phyloP scores from a whole-genome alignment of 2,888 invertebrate species.

The Cheiracanthium punctorium region DNA sequence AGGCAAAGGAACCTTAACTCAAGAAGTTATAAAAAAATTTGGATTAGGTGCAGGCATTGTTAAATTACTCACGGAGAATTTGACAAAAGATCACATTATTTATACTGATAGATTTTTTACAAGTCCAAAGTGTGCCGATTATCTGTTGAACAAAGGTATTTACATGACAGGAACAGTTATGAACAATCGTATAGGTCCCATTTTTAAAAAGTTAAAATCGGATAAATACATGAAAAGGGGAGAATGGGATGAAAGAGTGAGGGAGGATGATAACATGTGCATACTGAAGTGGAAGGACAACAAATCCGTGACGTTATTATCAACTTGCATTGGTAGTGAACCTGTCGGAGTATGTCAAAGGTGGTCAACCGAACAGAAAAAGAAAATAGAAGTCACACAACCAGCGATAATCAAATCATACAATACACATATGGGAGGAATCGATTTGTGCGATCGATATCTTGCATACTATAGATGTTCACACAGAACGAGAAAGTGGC shows the following conservation, averaged over 20 bases:
- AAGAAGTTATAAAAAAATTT: too few relatives aligned
- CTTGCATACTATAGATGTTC: not conserved
- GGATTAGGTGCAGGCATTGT: too few relatives aligned
- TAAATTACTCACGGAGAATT: too few relatives aligned
- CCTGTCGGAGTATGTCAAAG: not conserved
- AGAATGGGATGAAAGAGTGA: slow-evolving; percentile 1
- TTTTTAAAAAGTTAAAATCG: too few relatives aligned
- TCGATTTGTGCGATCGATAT: not conserved
- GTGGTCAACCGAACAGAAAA: slow-evolving; percentile 18
- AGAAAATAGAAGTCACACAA: slow-evolving; percentile 18
- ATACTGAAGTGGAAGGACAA: slow-evolving; percentile 30
- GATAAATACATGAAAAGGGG: too few relatives aligned
- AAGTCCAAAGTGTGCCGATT: not conserved
- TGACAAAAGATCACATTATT: too few relatives aligned
- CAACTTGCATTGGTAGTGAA: too few relatives aligned
- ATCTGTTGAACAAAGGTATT: not conserved
- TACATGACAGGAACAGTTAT: not conserved
- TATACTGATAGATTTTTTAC: slow-evolving; percentile 4
- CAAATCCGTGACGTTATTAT: too few relatives aligned
- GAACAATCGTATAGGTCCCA: too few relatives aligned
- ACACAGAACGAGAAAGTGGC: too few relatives aligned
- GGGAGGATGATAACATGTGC: not conserved
- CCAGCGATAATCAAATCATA: not conserved
- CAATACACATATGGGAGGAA: too few relatives aligned
- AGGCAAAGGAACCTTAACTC: not conserved